Evolutionary conservation across 2,888 invertebrate genomes (phyloP), one percentile per base, ranked within the genome.

Genomic region (Pyrocoelia pectoralis): DNA sequence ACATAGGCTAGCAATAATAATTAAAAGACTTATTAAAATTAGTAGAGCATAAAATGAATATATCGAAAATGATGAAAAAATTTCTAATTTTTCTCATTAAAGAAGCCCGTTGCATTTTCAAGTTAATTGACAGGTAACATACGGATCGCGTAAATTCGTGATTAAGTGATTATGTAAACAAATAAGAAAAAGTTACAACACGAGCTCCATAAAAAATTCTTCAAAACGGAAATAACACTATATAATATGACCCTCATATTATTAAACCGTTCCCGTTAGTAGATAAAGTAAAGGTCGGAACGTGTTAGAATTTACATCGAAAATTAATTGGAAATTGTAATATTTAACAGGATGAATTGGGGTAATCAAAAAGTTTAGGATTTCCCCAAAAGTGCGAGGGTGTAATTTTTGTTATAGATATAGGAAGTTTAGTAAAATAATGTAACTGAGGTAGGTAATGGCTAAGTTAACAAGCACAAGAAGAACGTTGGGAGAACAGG

Each of bases 251-350:
- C 33, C 33, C 33, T n/a, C 33, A 33, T 10, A 33, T n/a, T n/a
- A n/a, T 33, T 33, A 33, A 33, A 33, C n/a, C 33, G n/a, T 33
- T 33, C 33, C 33, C n/a, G 33, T 33, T 10, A 3, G 33, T n/a
- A n/a, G n/a, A 33, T 8, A 8, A 33, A 33, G 33, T 33, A 4
- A 33, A 33, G 33, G 33, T n/a, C n/a, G n/a, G 33, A 33, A 33
- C 33, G 33, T 33, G 33, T 33, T 33, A n/a, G 33, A 2, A n/a
- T 33, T 33, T 8, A 2, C 33, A 33, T 33, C 33, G 24, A 57
- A 57, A 57, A 57, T 57, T 57, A 57, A 57, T 57, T 57, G 15
- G 50, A 57, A 57, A 48, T 49, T 57, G 50, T 57, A 57, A 57
- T 57, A 57, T 57, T 51, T 50, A 57, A 48, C 41, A 51, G 57